phyloP scores from a whole-genome alignment of 2,888 invertebrate genomes.

The Congeria kusceri region DNA sequence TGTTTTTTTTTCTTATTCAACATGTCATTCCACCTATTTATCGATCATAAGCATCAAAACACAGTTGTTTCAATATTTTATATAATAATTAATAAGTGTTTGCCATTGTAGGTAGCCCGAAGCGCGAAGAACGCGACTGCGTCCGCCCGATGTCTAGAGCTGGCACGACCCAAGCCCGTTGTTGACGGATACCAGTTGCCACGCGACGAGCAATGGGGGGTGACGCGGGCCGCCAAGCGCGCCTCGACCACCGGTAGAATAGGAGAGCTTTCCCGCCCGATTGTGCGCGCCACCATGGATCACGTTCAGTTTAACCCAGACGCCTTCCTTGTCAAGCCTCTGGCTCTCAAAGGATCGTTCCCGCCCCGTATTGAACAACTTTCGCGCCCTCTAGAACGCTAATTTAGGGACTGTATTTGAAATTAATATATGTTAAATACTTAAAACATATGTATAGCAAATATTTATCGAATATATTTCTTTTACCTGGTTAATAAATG shows the following conservation, averaged over 20 bases:
- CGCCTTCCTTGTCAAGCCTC: conserved; percentile 80
- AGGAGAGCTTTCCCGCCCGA: conserved; percentile 75
- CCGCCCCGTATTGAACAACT: conserved; percentile 75
- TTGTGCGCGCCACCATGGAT: conserved; percentile 82
- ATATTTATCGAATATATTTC: too few relatives aligned
- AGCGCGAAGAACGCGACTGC: conserved; percentile 78
- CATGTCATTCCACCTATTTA: too few relatives aligned
- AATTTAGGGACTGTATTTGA: conserved; percentile 19
- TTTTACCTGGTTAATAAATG: too few relatives aligned
- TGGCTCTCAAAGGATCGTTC: conserved; percentile 78
- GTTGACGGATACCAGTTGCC: conserved; percentile 78
- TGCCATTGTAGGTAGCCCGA: conserved; percentile 62
- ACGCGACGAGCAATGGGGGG: conserved; percentile 76
- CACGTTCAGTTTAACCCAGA: conserved; percentile 83
- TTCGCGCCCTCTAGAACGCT: conserved; percentile 78
- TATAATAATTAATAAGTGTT: too few relatives aligned
- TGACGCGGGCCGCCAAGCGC: conserved; percentile 75
- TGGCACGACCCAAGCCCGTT: conserved; percentile 76
- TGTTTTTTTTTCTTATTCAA: too few relatives aligned
- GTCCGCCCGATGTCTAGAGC: conserved; percentile 73
- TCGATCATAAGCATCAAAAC: too few relatives aligned
- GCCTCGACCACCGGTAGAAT: conserved; percentile 70
- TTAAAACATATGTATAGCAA: too few relatives aligned
- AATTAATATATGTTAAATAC: too few relatives aligned
- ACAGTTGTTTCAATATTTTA: too few relatives aligned